These are phyloP conservation scores for Polyodon spathula DNA, from an alignment of 2,113 vertebrate species.

Conservation along the genomic window DNA sequence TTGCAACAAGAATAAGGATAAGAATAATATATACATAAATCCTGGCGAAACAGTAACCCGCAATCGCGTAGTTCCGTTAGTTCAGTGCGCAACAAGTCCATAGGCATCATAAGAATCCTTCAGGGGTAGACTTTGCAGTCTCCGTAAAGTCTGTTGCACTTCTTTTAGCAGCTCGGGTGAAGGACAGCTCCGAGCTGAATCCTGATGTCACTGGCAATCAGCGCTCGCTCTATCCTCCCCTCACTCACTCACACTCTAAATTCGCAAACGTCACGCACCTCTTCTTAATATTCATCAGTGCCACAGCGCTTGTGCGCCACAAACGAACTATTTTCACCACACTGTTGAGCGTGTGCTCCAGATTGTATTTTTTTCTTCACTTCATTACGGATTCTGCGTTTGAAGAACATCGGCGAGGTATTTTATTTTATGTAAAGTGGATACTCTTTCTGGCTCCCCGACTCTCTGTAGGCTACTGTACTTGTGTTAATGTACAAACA, in stretches of 20 bases:
- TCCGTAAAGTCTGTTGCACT: neutral
- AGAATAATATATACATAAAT: too few relatives aligned
- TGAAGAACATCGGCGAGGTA: too few relatives aligned
- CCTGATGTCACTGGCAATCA: neutral
- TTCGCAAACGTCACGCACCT: slow-evolving; percentile 4
- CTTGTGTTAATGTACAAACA: too few relatives aligned
- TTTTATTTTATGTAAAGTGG: too few relatives aligned
- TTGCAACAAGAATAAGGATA: neutral
- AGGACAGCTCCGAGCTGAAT: slow-evolving; percentile 24
- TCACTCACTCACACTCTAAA: neutral
- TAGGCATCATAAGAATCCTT: neutral
- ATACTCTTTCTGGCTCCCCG: too few relatives aligned
- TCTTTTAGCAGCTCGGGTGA: slow-evolving; percentile 23
- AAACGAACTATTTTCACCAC: neutral
- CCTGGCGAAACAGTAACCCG: neutral
- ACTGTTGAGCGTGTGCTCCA: too few relatives aligned
- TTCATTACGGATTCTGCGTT: too few relatives aligned
- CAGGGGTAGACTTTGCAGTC: neutral
- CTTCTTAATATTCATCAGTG: slow-evolving; percentile 19
- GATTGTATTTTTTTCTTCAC: too few relatives aligned
- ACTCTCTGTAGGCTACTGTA: too few relatives aligned
- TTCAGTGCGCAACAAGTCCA: slow-evolving; percentile 6
- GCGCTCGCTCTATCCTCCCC: neutral
- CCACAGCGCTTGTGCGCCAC: neutral
- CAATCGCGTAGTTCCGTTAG: neutral